Evolutionary conservation across 2,113 vertebrate species (phyloP).

Genomic region (Melanocharis versteri): DNA sequence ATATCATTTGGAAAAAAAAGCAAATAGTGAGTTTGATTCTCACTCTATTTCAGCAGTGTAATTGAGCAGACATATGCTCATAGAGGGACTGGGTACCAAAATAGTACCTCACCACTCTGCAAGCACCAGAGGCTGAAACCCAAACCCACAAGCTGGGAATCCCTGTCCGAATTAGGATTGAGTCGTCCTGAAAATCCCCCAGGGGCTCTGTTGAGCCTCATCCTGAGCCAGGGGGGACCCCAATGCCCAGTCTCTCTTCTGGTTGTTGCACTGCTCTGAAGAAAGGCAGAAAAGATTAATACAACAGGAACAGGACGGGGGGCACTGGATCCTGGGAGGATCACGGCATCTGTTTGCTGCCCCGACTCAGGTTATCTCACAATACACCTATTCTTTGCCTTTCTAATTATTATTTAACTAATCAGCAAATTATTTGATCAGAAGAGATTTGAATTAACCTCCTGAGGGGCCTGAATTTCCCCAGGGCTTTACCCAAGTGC

Average conservation of each 20-base stretch:
- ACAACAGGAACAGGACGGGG: rapidly evolving
- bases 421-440: neutral
- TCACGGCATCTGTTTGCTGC: neutral
- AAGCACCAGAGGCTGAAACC: neutral
- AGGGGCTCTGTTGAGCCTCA: neutral
- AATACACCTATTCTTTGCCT: neutral
- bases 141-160: neutral
- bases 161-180: neutral
- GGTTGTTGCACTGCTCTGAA: neutral
- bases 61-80: constrained; percentile 7
- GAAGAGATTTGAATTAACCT: neutral
- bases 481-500: neutral
- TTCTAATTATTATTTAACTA: neutral
- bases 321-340: neutral
- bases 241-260: neutral
- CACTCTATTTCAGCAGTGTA: neutral
- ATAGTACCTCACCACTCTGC: neutral
- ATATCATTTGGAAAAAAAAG: constrained; percentile 21
- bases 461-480: neutral
- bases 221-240: rapidly evolving
- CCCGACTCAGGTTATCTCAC: neutral
- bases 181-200: neutral
- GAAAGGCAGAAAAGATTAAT: neutral
- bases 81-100: neutral
- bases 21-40: constrained; percentile 2